A percentile compares a stretch with the other conserved stretches of the same genome.
Conservation (phyloP, 2,888 invertebrate genomes). For the Brachynemurus nebulosus region DNA sequence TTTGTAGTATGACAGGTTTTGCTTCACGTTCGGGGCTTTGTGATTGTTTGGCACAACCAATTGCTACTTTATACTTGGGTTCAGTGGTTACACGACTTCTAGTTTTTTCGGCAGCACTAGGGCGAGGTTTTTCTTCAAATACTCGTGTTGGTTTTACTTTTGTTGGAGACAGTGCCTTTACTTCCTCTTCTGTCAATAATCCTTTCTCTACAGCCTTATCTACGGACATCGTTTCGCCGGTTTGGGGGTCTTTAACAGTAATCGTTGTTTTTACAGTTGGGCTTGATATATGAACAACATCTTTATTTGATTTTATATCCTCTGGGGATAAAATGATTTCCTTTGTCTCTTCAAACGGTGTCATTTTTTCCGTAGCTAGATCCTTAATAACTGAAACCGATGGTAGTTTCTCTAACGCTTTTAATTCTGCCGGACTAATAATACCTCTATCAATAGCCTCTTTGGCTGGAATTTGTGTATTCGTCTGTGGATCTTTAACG, state of each 20-base stretch:
- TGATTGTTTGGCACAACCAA: constrained; percentile 44
- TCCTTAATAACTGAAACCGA: constrained; percentile 31
- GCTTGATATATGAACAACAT: background rate
- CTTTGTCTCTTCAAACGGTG: constrained; percentile 42
- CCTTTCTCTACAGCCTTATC: constrained; percentile 34
- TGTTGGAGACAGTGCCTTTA: constrained; percentile 14
- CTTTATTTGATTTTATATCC: background rate
- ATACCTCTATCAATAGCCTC: constrained; percentile 65
- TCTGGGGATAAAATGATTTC: constrained; percentile 30
- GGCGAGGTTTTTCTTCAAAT: constrained; percentile 36
- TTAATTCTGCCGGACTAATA: constrained; percentile 43
- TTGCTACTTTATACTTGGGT: constrained; percentile 51
- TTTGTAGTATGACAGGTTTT: constrained; percentile 58
- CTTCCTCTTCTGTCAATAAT: constrained; percentile 17
- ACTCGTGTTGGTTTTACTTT: constrained; percentile 37
- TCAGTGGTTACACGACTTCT: constrained; percentile 42
- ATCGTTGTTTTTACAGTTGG: constrained; percentile 18
- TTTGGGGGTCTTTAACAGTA: constrained; percentile 28
- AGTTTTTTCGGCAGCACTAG: constrained; percentile 42
- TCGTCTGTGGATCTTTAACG: constrained; percentile 36
- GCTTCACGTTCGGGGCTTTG: constrained; percentile 45
- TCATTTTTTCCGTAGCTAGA: constrained; percentile 33
- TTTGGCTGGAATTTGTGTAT: constrained; percentile 52
- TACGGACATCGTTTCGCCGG: constrained; percentile 32
- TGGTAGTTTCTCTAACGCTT: constrained; percentile 26